Evolutionary conservation across 1,140 invertebrate genomes (phyloP).

Genomic region (Rhopalosiphum padi): DNA sequence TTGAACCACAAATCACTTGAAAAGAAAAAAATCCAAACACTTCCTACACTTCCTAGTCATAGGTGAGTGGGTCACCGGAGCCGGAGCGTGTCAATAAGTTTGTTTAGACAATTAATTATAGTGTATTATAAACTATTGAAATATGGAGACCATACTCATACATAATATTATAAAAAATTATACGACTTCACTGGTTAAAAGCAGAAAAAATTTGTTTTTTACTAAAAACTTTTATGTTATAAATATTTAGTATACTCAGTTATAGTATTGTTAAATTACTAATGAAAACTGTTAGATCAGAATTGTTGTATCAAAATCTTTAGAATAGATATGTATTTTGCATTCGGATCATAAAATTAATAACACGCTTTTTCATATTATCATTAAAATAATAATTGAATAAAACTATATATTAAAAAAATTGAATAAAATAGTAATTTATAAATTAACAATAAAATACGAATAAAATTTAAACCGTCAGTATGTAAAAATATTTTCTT

Average conservation of each 20-base stretch:
- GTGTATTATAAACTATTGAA: neutral
- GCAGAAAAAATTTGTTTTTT: neutral
- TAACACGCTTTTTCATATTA: neutral
- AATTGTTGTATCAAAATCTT: neutral
- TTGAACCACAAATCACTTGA: neutral
- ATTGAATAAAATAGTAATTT: neutral
- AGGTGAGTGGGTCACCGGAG: neutral
- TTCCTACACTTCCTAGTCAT: neutral
- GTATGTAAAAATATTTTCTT: neutral
- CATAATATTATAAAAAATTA: neutral
- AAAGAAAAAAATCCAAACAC: neutral
- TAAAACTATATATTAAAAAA: neutral
- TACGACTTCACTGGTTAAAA: neutral
- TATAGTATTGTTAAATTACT: neutral
- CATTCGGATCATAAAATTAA: neutral
- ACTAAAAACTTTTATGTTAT: neutral
- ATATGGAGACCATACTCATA: neutral
- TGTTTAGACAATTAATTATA: neutral
- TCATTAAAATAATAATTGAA: neutral
- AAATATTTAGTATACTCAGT: neutral
- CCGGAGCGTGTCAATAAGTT: neutral
- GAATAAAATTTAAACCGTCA: neutral
- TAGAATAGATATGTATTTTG: neutral
- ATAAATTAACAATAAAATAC: neutral
- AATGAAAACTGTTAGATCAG: neutral